Base-by-base conservation (phyloP, 2,888 invertebrate genomes). In the Aspidiotus rigidus region DNA sequence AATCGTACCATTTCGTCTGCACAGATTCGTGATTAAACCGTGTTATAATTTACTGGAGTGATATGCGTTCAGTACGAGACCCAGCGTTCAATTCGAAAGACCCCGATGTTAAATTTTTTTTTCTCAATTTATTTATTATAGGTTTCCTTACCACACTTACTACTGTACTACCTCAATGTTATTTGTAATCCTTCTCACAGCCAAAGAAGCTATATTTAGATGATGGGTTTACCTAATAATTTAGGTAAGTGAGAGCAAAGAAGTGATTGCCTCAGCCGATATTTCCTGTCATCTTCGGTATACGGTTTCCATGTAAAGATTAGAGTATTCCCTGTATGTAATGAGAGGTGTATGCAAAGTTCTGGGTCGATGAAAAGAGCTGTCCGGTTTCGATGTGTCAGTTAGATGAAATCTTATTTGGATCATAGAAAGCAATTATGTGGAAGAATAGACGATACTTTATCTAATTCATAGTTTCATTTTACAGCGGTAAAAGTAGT, bases 171-270 rank as follows among this genome's bases (percentile, higher is more conserved):
- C 64, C 64, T 64, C 64, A 64, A 64, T 64, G 64, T 64, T 64
- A 64, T 64, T 64, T 28, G 28, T 28, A 62, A 40, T 64, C 64
- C 64, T 64, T 64, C 64, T 64, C 57, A 42, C 41, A 15, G 56
- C 42, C 57, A 56, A 56, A 42, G 64, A 64, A 64, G 64, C 64
- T 64, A 64, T 55, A 41, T 55, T 66, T 57, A 66, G 40, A 66
- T 66, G 64, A 64, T 64, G 56, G 62, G 66, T 66, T 66, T 66
- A 66, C 66, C 66, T 66, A 66, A 66, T 66, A 66, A 66, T 66
- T 66, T 66, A 66, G 66, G 66, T 66, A 66, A 66, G 66, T 66
- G 66, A 66, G 66, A 66, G 66, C 59, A 56, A 41, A 59, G 49
- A 59, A 39, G 64, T n/a, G 57, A 59, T 44, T 44, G 66, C 59